A percentile compares a stretch with the other conserved stretches of the same genome.
Conservation (phyloP, 2,888 invertebrate genomes). For the Andrena chrysosceles region DNA sequence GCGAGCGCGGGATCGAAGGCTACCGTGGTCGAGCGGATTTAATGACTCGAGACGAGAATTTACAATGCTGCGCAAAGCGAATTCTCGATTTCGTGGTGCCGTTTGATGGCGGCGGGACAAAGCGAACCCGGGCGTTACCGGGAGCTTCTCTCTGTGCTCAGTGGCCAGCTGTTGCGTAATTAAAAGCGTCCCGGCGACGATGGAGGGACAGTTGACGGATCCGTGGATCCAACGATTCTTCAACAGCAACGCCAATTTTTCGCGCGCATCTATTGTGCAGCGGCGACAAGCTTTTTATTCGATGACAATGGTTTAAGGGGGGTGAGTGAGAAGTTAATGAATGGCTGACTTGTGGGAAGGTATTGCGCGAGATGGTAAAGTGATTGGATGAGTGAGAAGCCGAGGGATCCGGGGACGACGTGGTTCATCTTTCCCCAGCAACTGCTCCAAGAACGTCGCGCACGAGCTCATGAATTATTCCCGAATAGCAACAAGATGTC, state of each 20-base stretch:
- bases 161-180: not conserved
- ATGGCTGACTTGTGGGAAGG: no score
- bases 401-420: no score
- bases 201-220: not conserved
- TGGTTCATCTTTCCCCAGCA: not conserved
- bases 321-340: no score
- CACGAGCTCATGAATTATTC: conserved; percentile 39
- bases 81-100: not conserved
- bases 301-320: no score
- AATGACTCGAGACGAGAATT: conserved; percentile 25
- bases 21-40: not conserved
- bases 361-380: no score
- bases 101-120: not conserved
- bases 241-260: not conserved
- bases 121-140: not conserved
- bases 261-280: not conserved
- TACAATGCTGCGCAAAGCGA: conserved; percentile 12
- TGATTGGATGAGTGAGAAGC: no score
- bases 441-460: conserved; percentile 7
- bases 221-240: not conserved
- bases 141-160: not conserved
- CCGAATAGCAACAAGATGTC: conserved; percentile 32
- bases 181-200: not conserved
- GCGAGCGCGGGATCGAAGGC: conserved; percentile 8
- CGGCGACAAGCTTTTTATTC: no score